Conservation (phyloP, 2,113 vertebrate species). For the Copsychus sechellarum region DNA sequence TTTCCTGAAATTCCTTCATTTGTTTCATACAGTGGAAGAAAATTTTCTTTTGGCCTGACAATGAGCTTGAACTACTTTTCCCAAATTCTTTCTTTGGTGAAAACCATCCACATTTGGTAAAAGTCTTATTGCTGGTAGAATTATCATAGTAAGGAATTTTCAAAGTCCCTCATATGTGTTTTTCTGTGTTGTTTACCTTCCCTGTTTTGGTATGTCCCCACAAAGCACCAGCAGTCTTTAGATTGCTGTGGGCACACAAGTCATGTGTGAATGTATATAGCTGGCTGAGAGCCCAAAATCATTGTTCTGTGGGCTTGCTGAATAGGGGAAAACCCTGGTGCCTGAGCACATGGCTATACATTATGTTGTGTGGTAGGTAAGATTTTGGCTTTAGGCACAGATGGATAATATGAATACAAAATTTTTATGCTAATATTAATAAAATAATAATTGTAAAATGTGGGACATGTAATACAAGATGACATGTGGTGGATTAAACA, state of each 20-base stretch:
- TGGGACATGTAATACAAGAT: not conserved
- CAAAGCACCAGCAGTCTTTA: not conserved
- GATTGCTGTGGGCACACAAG: not conserved
- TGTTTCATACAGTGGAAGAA: not conserved
- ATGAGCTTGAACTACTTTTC: not conserved
- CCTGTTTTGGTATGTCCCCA: not conserved
- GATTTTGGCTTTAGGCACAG: not conserved
- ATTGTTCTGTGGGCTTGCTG: not conserved
- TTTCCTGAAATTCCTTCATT: not conserved
- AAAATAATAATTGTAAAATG: not conserved
- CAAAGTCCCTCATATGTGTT: not conserved
- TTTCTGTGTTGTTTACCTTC: not conserved
- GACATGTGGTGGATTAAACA: not conserved
- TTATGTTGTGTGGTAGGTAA: not conserved
- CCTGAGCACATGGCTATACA: not conserved
- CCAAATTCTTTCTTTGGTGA: not conserved
- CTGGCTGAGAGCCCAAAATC: not conserved
- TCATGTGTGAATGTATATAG: not conserved
- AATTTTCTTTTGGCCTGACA: not conserved
- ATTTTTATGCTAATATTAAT: not conserved
- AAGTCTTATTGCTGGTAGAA: not conserved
- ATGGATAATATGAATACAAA: not conserved
- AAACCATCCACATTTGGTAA: not conserved
- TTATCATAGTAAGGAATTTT: not conserved
- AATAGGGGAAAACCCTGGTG: not conserved